Evolutionary conservation across 2,797 vertebrate species (phyloP), one percentile per base, ranked within the genome.

Genomic region (Onychomys leucogaster): DNA sequence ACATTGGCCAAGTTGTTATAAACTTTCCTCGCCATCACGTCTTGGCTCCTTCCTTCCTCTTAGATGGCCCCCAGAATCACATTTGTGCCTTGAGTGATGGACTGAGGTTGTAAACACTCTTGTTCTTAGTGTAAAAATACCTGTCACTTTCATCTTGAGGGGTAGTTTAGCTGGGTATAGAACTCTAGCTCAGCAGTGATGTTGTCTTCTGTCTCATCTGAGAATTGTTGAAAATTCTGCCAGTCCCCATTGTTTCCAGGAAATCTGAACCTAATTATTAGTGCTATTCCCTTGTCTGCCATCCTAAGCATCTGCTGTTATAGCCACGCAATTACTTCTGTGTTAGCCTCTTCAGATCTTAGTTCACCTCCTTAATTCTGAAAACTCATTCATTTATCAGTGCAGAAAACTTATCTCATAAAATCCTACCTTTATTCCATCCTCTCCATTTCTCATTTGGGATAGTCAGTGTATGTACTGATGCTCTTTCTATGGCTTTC

Each of bases 161-260:
- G 11, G 32, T 16, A 78, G 52, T 69, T 91, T 75, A 82, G 94
- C 86, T 96, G 65, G 85, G 71, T 80, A 85, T 19, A 49, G 55
- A 90, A 94, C 43, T 69, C 55, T 67, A 77, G 29, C 32, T 63
- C 69, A 61, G 19, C 37, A 69, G 5, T 73, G 57, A 69, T 14
- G 52, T 9, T 34, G 7, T 61, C 91, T 81, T 73, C 29, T 37
- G 73, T 37, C 46, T 94, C 41, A 37, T 73, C 52, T n/a, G 17
- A 10, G 23, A 5, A 52, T 12, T 27, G 8, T 4, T 63, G 13
- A 37, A 67, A 89, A 49, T 86, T 63, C 12, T 78, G 41, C n/a
- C 59, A 23, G 21, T 84, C 46, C 73, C 37, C 52, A 11, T 14
- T 93, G 73, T 41, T 94, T 49, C 59, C 7, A 29, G 21, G 16